Evolutionary conservation across 2,113 vertebrate genomes (phyloP), one percentile per base, ranked within the genome.

Genomic region (Engraulis encrasicolus): DNA sequence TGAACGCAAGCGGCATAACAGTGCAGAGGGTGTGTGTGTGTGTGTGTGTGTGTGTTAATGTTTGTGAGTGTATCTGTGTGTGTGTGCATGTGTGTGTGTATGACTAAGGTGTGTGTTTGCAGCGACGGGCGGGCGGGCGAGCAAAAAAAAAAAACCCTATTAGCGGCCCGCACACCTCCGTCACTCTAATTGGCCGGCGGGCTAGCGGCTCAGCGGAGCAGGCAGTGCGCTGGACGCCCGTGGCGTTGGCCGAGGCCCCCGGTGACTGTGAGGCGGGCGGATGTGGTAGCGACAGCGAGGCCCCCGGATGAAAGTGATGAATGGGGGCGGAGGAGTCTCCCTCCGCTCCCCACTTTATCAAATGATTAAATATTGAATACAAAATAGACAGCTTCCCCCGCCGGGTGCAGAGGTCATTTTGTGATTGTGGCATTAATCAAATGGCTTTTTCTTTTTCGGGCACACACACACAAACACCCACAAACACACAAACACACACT

Each of bases 291-390:
- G 20, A 23, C 78, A 71, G 49, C 66, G 50, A 78, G 58, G 50
- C 50, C 58, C 58, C 66, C 78, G 78, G 86, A 82, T 84, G 83
- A 84, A 82, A 84, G 80, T 82, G 86, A 84, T 84, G 86, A 84
- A 87, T 87, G 78, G 80, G 80, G 80, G 84, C 86, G 74, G 80
- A 31, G n/a, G n/a, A n/a, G n/a, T n/a, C n/a, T n/a, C n/a, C 66
- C 84, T 81, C 81, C 54, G n/a, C n/a, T 87, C 81, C 85, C 78
- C 66, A 87, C 78, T 81, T 81, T 85, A 87, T 87, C 78, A 87
- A 83, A 84, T 85, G 84, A 87, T 87, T 80, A 87, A 85, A 87
- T 85, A 85, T 85, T 85, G 86, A 81, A 85, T 85, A 81, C 85
- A 82, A 84, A 84, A 84, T 82, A 87, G 86, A 87, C 83, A 84